A percentile compares a stretch with the other conserved stretches of the same genome.
These are phyloP conservation scores for Botia almorhae DNA, from an alignment of 2,797 vertebrate genomes.

Conservation along the genomic window DNA sequence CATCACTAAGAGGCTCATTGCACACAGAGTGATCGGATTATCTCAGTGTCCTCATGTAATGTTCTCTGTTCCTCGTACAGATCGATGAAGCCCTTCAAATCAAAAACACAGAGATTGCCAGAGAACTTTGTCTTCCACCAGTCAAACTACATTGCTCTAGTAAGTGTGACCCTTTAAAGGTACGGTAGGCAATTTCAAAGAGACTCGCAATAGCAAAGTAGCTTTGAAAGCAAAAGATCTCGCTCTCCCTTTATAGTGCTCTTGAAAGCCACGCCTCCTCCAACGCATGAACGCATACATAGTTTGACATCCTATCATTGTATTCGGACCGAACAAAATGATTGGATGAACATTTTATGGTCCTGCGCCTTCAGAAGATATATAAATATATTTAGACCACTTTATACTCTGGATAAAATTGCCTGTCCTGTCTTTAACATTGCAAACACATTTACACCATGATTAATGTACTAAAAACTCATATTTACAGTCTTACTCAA, in stretches of 20 bases:
- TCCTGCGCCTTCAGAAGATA: too few species aligned
- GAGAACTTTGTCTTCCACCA: constrained; percentile 94
- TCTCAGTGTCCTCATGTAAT: not conserved
- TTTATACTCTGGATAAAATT: not conserved
- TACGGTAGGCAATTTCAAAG: too few species aligned
- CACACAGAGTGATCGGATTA: not conserved
- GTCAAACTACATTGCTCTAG: constrained; percentile 99
- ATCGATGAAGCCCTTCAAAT: constrained; percentile 91
- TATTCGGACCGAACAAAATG: too few species aligned
- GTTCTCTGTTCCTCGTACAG: constrained; percentile 69
- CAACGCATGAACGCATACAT: too few species aligned
- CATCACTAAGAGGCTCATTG: not conserved
- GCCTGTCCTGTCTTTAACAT: not conserved
- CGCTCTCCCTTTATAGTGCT: too few species aligned
- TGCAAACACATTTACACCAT: not conserved
- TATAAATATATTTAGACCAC: too few species aligned
- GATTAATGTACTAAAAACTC: not conserved
- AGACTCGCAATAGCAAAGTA: too few species aligned
- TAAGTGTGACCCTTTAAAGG: constrained; percentile 65
- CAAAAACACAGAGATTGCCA: constrained; percentile 95
- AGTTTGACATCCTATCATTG: too few species aligned
- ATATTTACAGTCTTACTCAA: not conserved
- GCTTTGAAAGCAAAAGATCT: too few species aligned
- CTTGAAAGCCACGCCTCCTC: too few species aligned
- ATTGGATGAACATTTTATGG: too few species aligned